A percentile compares a stretch with the other conserved stretches of the same genome.
Evolutionary conservation across 2,797 vertebrate species (phyloP).

Genomic region (Coranthus polyacanthus): DNA sequence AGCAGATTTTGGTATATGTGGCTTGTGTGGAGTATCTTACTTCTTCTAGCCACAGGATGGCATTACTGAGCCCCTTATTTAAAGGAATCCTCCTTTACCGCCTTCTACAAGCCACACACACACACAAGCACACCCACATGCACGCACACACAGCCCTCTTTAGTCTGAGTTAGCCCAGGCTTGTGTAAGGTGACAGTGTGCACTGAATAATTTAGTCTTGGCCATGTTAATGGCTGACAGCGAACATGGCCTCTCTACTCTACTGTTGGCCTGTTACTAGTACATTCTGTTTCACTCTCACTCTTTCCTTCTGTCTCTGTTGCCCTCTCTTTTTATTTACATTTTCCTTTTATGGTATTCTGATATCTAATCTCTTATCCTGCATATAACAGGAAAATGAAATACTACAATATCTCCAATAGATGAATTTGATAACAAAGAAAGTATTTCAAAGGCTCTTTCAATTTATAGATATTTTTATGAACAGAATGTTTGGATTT

Average conservation of each 20-base stretch:
- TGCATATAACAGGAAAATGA: no score
- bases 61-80: conserved; percentile 72
- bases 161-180: conserved; percentile 69
- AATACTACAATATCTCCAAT: no score
- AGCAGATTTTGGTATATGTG: neutral
- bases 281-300: conserved; percentile 77
- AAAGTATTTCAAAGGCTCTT: no score
- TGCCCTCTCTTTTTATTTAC: conserved; percentile 4
- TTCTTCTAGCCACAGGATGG: conserved; percentile 74
- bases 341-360: conserved; percentile 14
- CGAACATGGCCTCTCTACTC: conserved; percentile 75
- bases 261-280: conserved; percentile 65
- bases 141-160: conserved; percentile 48
- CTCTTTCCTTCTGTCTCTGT: conserved; percentile 40
- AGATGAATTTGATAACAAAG: neutral
- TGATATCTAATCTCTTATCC: conserved; percentile 1
- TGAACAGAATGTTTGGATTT: no score
- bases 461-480: no score
- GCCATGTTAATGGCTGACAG: conserved; percentile 81
- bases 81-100: conserved; percentile 33
- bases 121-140: conserved; percentile 19
- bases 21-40: conserved; percentile 23
- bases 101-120: conserved; percentile 30
- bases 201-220: conserved; percentile 80
- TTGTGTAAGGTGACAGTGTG: conserved; percentile 79